Evolutionary conservation across 1,140 invertebrate species (phyloP).

Genomic region (Drosophila murphyi): DNA sequence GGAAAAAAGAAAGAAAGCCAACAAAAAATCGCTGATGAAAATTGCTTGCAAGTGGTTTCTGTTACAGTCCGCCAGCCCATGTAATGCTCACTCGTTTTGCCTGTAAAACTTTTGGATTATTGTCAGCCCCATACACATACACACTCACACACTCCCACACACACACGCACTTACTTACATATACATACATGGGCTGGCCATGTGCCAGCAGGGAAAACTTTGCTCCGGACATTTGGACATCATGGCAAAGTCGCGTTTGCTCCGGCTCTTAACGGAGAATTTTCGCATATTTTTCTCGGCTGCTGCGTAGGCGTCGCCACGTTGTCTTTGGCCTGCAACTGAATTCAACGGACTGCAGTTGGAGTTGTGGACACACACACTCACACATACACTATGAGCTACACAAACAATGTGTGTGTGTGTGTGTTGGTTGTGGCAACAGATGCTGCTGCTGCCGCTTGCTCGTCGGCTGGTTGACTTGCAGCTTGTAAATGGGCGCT

Average conservation of each 20-base stretch:
- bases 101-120: conserved; percentile 83
- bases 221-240: conserved; percentile 63
- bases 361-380: conserved; percentile 17
- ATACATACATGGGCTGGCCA: conserved; percentile 52
- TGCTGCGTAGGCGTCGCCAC: conserved; percentile 75
- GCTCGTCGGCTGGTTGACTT: conserved; percentile 63
- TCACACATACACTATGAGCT: conserved; percentile 4
- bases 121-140: conserved; percentile 62
- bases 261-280: conserved; percentile 70
- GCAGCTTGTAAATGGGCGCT: conserved; percentile 71
- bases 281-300: conserved; percentile 74
- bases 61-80: conserved; percentile 68
- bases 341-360: conserved; percentile 45
- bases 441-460: conserved; percentile 39
- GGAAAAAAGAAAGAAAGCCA: conserved; percentile 8
- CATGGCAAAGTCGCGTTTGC: conserved; percentile 60
- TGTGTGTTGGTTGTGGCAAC: conserved; percentile 49
- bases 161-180: conserved; percentile 18
- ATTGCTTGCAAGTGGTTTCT: conserved; percentile 81
- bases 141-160: conserved; percentile 27
- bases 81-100: conserved; percentile 81
- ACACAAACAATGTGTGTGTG: conserved; percentile 17
- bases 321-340: conserved; percentile 67
- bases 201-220: conserved; percentile 57
- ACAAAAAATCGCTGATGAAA: conserved; percentile 73